A percentile compares a stretch with the other conserved stretches of the same genome.
Evolutionary conservation across 2,888 invertebrate genomes (phyloP).

Genomic region (Crocallis elinguaria): DNA sequence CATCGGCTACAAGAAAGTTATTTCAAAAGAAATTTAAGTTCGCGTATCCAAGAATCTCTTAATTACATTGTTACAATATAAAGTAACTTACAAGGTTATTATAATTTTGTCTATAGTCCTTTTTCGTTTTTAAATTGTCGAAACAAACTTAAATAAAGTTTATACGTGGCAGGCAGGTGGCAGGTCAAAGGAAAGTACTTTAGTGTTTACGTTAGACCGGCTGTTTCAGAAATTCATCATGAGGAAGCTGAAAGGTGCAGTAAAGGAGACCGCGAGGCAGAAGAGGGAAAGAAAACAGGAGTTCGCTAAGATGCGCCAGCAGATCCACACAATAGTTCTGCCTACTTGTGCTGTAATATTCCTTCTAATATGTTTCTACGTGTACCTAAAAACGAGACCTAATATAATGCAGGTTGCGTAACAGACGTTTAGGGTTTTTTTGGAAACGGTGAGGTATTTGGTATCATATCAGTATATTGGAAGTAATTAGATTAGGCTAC

Average conservation of each 20-base stretch:
- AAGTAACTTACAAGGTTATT: not conserved
- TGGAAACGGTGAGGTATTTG: too few relatives aligned
- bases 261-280: slow-evolving; percentile 93
- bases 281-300: slow-evolving; percentile 94
- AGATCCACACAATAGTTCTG: slow-evolving; percentile 91
- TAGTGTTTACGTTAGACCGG: not conserved
- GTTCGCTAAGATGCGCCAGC: slow-evolving; percentile 91
- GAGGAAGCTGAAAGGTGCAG: slow-evolving; percentile 92
- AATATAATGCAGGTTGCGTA: slow-evolving; percentile 70
- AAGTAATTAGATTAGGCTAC: too few relatives aligned
- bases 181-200: too few relatives aligned
- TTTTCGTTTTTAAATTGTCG: not conserved
- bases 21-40: too few relatives aligned
- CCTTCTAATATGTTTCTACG: slow-evolving; percentile 89
- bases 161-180: slow-evolving; percentile 15
- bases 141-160: not conserved
- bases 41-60: too few relatives aligned
- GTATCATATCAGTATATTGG: too few relatives aligned
- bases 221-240: slow-evolving; percentile 76
- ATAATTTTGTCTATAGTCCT: not conserved
- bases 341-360: slow-evolving; percentile 89
- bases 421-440: slow-evolving; percentile 20
- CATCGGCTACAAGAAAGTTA: too few relatives aligned
- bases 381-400: slow-evolving; percentile 92
- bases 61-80: too few relatives aligned